These are phyloP conservation scores for Hermaeophaga mercurialis DNA, from an alignment of 2,888 invertebrate genomes.

Conservation along the genomic window DNA sequence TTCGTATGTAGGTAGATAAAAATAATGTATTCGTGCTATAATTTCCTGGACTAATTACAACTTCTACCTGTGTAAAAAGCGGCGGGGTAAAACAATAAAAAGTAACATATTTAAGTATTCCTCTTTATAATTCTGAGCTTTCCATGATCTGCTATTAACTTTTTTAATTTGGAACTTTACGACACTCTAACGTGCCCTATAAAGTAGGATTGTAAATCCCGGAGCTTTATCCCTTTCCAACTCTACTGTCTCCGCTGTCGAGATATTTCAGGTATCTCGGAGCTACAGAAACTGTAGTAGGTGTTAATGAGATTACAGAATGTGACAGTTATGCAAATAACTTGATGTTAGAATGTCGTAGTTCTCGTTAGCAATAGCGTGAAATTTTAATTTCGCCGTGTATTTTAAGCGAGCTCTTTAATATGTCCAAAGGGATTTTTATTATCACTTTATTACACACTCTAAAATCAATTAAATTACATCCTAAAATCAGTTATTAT, in stretches of 20 bases:
- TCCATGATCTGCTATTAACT: conserved; percentile 4
- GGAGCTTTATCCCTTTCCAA: neutral
- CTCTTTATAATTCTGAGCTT: neutral
- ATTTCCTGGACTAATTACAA: no score
- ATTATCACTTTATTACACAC: no score
- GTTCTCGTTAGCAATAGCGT: no score
- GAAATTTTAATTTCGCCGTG: no score
- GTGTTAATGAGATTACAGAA: conserved; percentile 34
- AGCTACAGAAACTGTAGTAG: conserved; percentile 17
- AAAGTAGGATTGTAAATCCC: conserved; percentile 7
- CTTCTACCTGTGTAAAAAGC: no score
- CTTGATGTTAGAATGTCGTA: neutral
- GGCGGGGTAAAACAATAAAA: no score
- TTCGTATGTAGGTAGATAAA: no score
- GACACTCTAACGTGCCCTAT: conserved; percentile 7
- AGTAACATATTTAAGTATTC: neutral
- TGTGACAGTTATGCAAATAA: conserved; percentile 26
- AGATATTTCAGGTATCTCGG: conserved; percentile 21
- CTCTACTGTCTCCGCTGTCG: neutral
- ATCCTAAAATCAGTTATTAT: no score
- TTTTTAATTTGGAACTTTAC: conserved; percentile 8
- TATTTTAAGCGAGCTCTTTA: no score
- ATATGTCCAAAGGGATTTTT: no score
- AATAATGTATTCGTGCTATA: no score
- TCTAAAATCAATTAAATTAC: no score